A percentile compares a stretch with the other conserved stretches of the same genome.
phyloP scores from a whole-genome alignment of 2,797 vertebrate species.

The Mus spretus region DNA sequence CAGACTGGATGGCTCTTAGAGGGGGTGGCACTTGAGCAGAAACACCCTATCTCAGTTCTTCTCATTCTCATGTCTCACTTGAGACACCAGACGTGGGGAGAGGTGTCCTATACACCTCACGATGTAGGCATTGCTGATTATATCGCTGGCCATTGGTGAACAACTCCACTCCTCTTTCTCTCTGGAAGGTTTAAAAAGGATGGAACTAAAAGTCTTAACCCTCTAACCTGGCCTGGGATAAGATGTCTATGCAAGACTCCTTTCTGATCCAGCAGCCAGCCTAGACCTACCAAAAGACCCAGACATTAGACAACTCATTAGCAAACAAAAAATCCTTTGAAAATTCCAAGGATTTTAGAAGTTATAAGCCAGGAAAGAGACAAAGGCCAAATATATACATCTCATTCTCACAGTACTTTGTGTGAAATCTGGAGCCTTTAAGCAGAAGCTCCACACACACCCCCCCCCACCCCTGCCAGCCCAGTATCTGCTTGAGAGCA shows the following conservation, averaged over 20 bases:
- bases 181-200: not conserved
- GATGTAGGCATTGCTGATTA: not conserved
- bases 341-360: slow-evolving; percentile 28
- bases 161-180: not conserved
- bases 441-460: not conserved
- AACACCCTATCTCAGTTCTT: not conserved
- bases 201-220: no score
- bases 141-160: not conserved
- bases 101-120: not conserved
- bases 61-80: not conserved
- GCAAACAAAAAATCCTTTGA: not conserved
- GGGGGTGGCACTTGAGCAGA: not conserved
- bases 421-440: not conserved
- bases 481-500: not conserved
- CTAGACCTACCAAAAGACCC: not conserved
- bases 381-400: not conserved
- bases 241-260: not conserved
- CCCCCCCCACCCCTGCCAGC: not conserved
- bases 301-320: not conserved
- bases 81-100: not conserved
- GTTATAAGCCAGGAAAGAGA: not conserved
- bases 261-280: not conserved
- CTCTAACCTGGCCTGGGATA: not conserved
- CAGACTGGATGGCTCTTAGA: not conserved
- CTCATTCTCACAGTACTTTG: not conserved